Base-by-base conservation (phyloP, 2,888 invertebrate species). In the Apamea anceps region DNA sequence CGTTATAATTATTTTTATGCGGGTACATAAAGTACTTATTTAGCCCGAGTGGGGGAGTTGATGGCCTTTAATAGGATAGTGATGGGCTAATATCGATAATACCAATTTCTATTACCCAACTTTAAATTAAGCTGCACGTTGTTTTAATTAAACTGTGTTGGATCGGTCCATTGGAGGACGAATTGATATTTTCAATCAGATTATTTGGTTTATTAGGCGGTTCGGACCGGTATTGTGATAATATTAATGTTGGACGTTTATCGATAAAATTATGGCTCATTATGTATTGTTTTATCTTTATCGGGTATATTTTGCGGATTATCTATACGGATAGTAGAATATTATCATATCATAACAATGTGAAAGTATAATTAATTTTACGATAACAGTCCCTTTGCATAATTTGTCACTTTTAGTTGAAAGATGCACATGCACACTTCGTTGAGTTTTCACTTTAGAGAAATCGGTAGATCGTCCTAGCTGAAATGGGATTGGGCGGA, bases 51-150 rank as follows among this genome's bases (percentile, higher is more conserved):
- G 65, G 73, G 90, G 87, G 77, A 88, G 82, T 90, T 92, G 92
- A 93, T 91, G 90, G 92, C 89, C 84, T 85, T 88, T 88, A 91
- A 89, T 89, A 89, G 90, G 79, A 72, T 90, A 93, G 93, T 92
- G 93, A 90, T 89, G 92, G 80, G 73, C 73, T 86, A 87, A 88
- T 89, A 87, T 88, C 87, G 86, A 87, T 89, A 87, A 81, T 78
- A 72, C 62, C 85, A 86, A 80, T 81, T 79, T 80, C 85, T 87
- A 84, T 89, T 82, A 87, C 51, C 79, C 28, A 77, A 88, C 82
- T 82, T 85, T 84, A 80, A 83, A 84, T 88, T 85, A 85, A 72
- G 62, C 72, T 75, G 70, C 78, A 79, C 82, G 80, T 77, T 77
- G 78, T 84, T 82, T 90, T 90, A 91, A 92, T 92, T 91, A 88